Percentiles rank a stretch among this genome's conserved stretches.
Conservation (phyloP, 2,113 vertebrate species). For the Edolisoma coerulescens region DNA sequence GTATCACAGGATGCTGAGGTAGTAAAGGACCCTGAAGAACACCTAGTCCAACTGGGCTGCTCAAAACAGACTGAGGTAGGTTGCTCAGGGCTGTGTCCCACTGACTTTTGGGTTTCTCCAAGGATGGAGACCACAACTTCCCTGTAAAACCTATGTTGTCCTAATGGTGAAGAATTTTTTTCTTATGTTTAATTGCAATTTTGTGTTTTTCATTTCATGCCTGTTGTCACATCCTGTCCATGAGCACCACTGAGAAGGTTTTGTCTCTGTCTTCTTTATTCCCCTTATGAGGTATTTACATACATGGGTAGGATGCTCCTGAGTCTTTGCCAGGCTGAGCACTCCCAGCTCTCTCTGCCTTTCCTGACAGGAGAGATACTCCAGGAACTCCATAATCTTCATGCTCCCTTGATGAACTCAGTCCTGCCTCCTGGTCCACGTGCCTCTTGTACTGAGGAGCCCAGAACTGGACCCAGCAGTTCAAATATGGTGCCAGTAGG, state of each 20-base stretch:
- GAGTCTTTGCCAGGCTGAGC: background rate
- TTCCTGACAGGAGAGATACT: background rate
- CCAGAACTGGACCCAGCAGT: background rate
- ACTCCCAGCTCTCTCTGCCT: background rate
- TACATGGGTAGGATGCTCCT: background rate
- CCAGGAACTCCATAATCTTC: background rate
- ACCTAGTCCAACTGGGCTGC: rapidly evolving
- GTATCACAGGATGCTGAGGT: background rate
- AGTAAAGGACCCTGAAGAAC: background rate
- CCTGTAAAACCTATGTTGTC: background rate
- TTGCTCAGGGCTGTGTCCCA: background rate
- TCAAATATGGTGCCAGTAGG: background rate
- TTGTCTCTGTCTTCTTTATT: background rate
- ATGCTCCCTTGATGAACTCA: rapidly evolving
- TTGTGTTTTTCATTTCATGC: background rate
- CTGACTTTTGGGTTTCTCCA: background rate
- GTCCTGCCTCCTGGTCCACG: background rate
- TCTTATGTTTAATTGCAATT: background rate
- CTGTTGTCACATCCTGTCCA: background rate
- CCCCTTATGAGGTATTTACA: background rate
- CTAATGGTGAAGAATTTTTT: background rate
- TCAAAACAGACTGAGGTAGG: background rate
- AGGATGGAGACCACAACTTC: background rate
- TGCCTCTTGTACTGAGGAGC: background rate
- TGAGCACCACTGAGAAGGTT: background rate